phyloP scores from a whole-genome alignment of 1,140 invertebrate genomes.

The Anastatus disparis region DNA sequence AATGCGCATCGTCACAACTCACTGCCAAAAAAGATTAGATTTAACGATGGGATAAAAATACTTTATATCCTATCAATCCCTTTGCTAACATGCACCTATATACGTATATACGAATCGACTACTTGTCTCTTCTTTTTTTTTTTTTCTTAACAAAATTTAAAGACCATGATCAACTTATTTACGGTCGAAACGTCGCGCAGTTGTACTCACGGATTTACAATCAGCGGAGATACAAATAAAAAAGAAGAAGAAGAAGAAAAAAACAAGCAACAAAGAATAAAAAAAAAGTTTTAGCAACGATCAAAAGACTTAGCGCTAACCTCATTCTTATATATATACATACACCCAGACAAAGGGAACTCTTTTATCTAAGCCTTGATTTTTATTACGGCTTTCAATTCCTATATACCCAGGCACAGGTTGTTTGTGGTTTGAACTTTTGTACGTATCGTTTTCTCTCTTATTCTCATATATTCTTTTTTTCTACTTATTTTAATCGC shows the following conservation, averaged over 20 bases:
- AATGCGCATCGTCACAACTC: not conserved
- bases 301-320: slow-evolving; percentile 10
- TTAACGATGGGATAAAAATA: slow-evolving; percentile 18
- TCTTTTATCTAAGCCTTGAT: slow-evolving; percentile 37
- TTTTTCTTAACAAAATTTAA: slow-evolving; percentile 25
- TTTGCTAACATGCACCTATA: not conserved
- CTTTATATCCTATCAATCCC: not conserved
- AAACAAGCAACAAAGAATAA: no score
- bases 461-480: not conserved
- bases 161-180: slow-evolving; percentile 8
- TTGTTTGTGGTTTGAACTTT: no score
- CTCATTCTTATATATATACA: not conserved
- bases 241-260: no score
- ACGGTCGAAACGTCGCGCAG: not conserved
- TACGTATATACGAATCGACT: no score
- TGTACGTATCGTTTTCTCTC: no score
- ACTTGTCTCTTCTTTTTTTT: no score
- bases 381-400: slow-evolving; percentile 28
- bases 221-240: no score
- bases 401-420: not conserved
- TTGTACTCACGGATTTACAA: not conserved
- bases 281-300: not conserved
- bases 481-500: no score
- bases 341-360: slow-evolving; percentile 19
- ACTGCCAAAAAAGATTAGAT: slow-evolving; percentile 6